These are phyloP conservation scores for Oceanodroma tethys DNA, from an alignment of 2,113 vertebrate genomes.

Conservation along the genomic window DNA sequence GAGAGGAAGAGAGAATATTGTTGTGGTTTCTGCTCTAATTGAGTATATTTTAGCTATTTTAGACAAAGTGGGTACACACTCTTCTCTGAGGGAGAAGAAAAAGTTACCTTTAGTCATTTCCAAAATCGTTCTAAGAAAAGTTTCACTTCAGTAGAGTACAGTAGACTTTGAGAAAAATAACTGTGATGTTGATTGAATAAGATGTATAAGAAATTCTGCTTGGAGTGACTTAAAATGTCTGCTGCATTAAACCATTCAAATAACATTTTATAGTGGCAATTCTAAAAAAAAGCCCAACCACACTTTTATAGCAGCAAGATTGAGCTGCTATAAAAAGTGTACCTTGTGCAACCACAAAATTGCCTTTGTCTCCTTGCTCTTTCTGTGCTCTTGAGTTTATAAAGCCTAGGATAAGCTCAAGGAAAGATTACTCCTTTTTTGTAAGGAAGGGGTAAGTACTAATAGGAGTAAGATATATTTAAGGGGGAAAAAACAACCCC, in stretches of 20 bases:
- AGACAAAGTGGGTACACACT: not conserved
- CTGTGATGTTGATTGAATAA: not conserved
- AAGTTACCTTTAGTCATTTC: not conserved
- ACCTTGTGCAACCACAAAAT: not conserved
- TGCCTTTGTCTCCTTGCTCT: not conserved
- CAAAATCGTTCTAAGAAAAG: not conserved
- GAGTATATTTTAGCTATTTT: not conserved
- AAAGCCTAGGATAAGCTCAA: not conserved
- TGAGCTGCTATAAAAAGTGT: not conserved
- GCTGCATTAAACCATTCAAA: not conserved
- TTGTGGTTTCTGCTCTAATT: not conserved
- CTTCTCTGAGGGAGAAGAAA: not conserved
- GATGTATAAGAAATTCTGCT: not conserved
- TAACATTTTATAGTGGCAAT: not conserved
- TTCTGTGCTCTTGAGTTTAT: not conserved
- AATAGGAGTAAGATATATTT: not conserved
- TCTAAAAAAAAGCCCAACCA: not conserved
- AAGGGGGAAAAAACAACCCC: rapidly evolving
- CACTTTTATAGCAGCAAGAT: not conserved
- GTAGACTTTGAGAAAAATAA: not conserved
- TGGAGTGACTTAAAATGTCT: not conserved
- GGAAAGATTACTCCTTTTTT: not conserved
- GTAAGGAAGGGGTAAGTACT: not conserved
- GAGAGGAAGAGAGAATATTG: not conserved
- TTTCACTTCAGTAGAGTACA: not conserved